phyloP scores from a whole-genome alignment of 1,140 invertebrate species.

The Drosophila sturtevanti region DNA sequence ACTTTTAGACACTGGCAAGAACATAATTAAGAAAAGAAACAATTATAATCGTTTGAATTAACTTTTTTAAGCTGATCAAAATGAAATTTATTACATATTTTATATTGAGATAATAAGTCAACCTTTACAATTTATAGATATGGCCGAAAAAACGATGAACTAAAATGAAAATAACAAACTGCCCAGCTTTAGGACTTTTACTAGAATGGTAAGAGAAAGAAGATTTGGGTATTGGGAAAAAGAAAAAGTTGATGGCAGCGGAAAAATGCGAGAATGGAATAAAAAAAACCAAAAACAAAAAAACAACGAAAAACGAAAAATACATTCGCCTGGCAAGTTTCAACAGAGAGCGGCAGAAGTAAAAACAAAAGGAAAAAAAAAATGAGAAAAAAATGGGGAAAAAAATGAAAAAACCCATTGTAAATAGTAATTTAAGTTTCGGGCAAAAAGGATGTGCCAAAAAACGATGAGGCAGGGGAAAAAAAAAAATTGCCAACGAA shows the following conservation, averaged over 20 bases:
- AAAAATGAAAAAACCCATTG: conserved; percentile 60
- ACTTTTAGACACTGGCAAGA: too few species aligned
- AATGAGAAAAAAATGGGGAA: conserved; percentile 17
- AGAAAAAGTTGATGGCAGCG: conserved; percentile 56
- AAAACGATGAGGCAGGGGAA: conserved; percentile 39
- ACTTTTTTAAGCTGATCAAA: too few species aligned
- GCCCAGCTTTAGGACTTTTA: background rate
- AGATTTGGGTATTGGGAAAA: conserved; percentile 19
- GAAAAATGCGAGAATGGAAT: conserved; percentile 59
- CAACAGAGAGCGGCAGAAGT: background rate
- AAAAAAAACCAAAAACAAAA: conserved; percentile 17
- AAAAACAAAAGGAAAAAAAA: conserved; percentile 22
- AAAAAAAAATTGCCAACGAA: conserved; percentile 7
- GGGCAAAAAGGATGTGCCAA: conserved; percentile 49
- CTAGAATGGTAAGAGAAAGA: background rate
- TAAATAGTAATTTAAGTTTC: conserved; percentile 81
- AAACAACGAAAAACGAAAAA: conserved; percentile 25
- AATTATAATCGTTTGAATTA: too few species aligned
- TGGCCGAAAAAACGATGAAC: background rate
- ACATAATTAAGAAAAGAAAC: too few species aligned
- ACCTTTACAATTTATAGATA: background rate
- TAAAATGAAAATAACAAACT: conserved; percentile 3
- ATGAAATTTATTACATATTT: too few species aligned
- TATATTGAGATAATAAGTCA: too few species aligned
- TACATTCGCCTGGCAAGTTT: conserved; percentile 47